Evolutionary conservation across 2,888 invertebrate genomes (phyloP).

Genomic region (Rhingia campestris): DNA sequence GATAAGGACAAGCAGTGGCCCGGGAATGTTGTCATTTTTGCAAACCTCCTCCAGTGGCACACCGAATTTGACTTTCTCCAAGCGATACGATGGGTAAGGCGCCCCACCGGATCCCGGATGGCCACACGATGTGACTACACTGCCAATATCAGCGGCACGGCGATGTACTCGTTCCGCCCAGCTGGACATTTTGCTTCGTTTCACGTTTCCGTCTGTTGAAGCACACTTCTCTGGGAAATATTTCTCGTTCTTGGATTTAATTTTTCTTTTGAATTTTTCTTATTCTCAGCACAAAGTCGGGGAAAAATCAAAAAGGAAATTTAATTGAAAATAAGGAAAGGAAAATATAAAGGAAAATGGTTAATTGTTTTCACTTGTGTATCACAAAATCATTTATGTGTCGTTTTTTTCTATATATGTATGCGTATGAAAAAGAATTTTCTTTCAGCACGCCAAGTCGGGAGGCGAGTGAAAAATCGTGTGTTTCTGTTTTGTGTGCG

Average conservation of each 20-base stretch:
- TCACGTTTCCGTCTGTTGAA: conserved; percentile 30
- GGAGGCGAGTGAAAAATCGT: conserved; percentile 43
- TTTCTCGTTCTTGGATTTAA: neutral
- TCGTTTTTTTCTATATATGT: conserved; percentile 50
- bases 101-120: conserved; percentile 85
- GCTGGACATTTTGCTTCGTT: conserved; percentile 87
- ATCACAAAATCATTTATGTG: conserved; percentile 72
- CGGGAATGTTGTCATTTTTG: conserved; percentile 97
- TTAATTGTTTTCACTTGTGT: conserved; percentile 70
- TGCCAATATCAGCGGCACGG: conserved; percentile 94
- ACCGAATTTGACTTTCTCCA: conserved; percentile 97
- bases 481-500: conserved; percentile 61
- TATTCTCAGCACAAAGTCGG: conserved; percentile 17
- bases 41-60: conserved; percentile 95
- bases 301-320: conserved; percentile 2
- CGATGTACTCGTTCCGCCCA: conserved; percentile 96
- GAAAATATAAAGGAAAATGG: conserved; percentile 58
- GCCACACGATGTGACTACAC: conserved; percentile 95
- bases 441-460: conserved; percentile 44
- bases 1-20: conserved; percentile 94
- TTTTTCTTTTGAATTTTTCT: conserved; percentile 1
- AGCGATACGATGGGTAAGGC: conserved; percentile 90
- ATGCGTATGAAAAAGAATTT: conserved; percentile 36
- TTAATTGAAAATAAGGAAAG: conserved; percentile 23
- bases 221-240: neutral